Conservation (phyloP, 2,113 vertebrate genomes). For the Mirza zaza region DNA sequence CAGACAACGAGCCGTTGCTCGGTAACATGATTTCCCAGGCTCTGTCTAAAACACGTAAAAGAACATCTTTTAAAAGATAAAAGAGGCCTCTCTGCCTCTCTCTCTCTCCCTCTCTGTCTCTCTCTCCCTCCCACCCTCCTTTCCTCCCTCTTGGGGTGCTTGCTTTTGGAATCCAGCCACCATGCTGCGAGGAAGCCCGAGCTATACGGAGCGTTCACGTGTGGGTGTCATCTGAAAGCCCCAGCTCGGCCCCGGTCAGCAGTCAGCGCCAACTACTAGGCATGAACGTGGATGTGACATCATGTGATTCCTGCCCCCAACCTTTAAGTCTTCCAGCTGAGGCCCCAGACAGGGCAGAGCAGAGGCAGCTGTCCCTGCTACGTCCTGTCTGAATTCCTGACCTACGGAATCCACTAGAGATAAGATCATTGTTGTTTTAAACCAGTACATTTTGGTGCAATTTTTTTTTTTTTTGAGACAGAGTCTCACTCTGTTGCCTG, state of each 20-base stretch:
- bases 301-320: neutral
- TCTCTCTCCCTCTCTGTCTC: neutral
- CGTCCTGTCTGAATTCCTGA: rapidly evolving
- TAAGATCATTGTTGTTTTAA: neutral
- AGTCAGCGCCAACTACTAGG: neutral
- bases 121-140: neutral
- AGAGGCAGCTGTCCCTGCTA: rapidly evolving
- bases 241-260: no score
- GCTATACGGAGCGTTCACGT: neutral
- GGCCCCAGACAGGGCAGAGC: rapidly evolving
- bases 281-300: neutral
- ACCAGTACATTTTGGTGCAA: no score
- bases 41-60: neutral
- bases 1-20: no score
- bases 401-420: neutral
- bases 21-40: no score
- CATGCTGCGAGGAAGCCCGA: neutral
- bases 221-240: no score
- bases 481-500: no score
- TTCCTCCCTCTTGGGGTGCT: no score
- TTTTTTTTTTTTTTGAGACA: neutral
- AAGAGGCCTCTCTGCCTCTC: neutral
- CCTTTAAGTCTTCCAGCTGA: neutral
- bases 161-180: neutral
- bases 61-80: no score